These are phyloP conservation scores for Corythornis vintsioides DNA, from an alignment of 2,113 vertebrate species.

Conservation along the genomic window DNA sequence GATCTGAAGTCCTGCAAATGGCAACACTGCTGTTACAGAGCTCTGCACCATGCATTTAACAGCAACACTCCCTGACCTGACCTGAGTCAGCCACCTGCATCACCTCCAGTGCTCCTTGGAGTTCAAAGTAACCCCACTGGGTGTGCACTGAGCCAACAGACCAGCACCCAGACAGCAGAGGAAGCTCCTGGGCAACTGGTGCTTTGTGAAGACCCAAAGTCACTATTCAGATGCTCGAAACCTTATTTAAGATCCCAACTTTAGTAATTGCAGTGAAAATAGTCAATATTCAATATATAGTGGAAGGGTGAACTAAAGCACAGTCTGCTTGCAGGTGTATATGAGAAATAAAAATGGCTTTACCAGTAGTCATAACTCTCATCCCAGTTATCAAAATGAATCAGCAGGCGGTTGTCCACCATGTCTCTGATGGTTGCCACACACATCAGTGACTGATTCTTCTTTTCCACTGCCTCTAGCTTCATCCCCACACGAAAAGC, in stretches of 20 bases:
- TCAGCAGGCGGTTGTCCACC: constrained; percentile 87
- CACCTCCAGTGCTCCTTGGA: neutral
- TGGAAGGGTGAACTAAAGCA: neutral
- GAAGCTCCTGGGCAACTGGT: neutral
- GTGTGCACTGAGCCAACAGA: neutral
- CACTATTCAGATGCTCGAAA: neutral
- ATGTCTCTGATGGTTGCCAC: constrained; percentile 85
- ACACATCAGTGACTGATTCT: constrained; percentile 85
- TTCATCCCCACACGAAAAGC: constrained; percentile 92
- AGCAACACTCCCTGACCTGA: neutral
- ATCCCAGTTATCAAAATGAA: constrained; percentile 92
- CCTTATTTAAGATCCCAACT: neutral
- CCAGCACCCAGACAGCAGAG: neutral
- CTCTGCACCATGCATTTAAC: neutral
- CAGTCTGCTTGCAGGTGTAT: neutral
- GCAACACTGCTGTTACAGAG: neutral
- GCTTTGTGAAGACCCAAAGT: neutral
- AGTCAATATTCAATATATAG: neutral
- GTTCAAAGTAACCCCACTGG: neutral
- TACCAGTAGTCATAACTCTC: constrained; percentile 92
- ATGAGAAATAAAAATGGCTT: neutral
- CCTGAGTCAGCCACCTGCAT: neutral
- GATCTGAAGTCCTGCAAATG: neutral
- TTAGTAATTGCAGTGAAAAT: neutral
- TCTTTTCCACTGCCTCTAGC: constrained; percentile 88